Percentiles rank a stretch among this genome's conserved stretches.
These are phyloP conservation scores for Aleiodes testaceus DNA, from an alignment of 2,888 invertebrate genomes.

Conservation along the genomic window DNA sequence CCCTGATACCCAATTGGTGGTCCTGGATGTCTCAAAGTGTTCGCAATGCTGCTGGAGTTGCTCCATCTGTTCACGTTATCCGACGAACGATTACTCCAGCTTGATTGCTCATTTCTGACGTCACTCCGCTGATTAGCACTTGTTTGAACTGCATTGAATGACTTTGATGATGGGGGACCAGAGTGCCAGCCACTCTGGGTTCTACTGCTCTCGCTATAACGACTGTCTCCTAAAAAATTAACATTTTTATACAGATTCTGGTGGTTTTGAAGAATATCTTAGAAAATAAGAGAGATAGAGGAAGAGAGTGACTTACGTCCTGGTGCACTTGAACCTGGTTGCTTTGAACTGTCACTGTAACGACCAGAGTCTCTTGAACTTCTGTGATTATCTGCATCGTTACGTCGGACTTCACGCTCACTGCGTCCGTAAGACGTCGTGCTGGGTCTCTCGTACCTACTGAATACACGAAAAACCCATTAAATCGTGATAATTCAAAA, in stretches of 20 bases:
- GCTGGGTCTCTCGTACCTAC: conserved; percentile 67
- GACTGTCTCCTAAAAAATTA: conserved; percentile 65
- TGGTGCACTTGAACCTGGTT: conserved; percentile 65
- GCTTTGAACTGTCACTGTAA: conserved; percentile 69
- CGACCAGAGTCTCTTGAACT: conserved; percentile 66
- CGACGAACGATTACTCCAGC: conserved; percentile 70
- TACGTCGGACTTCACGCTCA: conserved; percentile 69
- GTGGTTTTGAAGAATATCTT: conserved; percentile 17
- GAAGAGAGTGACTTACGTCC: conserved; percentile 62
- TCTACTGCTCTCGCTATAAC: conserved; percentile 69
- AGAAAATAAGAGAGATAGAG: conserved; percentile 13
- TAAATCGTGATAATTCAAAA: conserved; percentile 24
- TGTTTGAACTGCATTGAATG: conserved; percentile 67
- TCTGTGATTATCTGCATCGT: conserved; percentile 68
- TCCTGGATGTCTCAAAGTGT: conserved; percentile 68
- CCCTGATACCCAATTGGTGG: conserved; percentile 68
- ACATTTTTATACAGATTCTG: too few relatives aligned
- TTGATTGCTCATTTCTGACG: conserved; percentile 60
- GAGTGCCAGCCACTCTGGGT: conserved; percentile 69
- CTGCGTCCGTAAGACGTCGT: conserved; percentile 61
- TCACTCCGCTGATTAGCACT: conserved; percentile 58
- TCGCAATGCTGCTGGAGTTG: conserved; percentile 69
- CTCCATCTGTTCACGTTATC: conserved; percentile 70
- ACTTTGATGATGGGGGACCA: conserved; percentile 67
- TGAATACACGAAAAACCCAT: conserved; percentile 27